A percentile compares a stretch with the other conserved stretches of the same genome.
Evolutionary conservation across 1,140 invertebrate genomes (phyloP).

Genomic region (Anastrepha obliqua): DNA sequence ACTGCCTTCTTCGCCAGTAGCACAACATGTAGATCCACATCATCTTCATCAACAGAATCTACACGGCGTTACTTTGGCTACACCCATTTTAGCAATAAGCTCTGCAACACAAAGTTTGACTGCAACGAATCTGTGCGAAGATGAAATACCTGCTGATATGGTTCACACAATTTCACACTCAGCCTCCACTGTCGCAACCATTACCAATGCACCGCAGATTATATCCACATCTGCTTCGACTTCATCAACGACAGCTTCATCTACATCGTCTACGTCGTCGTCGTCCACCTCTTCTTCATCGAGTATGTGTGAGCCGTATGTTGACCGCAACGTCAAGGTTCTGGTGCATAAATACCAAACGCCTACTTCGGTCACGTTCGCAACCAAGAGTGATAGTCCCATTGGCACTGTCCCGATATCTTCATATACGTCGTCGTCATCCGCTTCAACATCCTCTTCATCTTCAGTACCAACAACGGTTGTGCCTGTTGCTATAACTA

Average conservation of each 20-base stretch:
- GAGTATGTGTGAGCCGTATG: conserved; percentile 68
- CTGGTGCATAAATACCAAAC: conserved; percentile 84
- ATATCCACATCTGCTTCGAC: neutral
- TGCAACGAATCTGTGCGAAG: neutral
- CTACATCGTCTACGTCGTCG: conserved; percentile 57
- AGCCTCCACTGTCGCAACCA: neutral
- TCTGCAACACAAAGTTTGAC: conserved; percentile 51
- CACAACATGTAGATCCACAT: conserved; percentile 69
- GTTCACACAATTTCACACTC: neutral
- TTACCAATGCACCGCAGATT: neutral
- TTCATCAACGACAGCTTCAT: neutral
- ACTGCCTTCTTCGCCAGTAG: conserved; percentile 72
- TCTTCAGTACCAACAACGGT: conserved; percentile 54
- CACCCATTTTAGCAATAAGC: conserved; percentile 52
- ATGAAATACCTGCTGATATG: neutral
- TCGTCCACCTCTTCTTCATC: conserved; percentile 69
- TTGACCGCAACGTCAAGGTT: conserved; percentile 83
- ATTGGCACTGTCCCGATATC: conserved; percentile 15
- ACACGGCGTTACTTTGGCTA: conserved; percentile 53
- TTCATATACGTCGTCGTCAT: conserved; percentile 58
- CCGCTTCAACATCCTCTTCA: conserved; percentile 58
- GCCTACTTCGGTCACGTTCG: conserved; percentile 60
- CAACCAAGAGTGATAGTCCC: neutral
- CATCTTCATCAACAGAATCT: conserved; percentile 11
- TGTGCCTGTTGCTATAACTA: neutral